phyloP scores from a whole-genome alignment of 2,888 invertebrate genomes.

The Epiperipatus broadwayi region DNA sequence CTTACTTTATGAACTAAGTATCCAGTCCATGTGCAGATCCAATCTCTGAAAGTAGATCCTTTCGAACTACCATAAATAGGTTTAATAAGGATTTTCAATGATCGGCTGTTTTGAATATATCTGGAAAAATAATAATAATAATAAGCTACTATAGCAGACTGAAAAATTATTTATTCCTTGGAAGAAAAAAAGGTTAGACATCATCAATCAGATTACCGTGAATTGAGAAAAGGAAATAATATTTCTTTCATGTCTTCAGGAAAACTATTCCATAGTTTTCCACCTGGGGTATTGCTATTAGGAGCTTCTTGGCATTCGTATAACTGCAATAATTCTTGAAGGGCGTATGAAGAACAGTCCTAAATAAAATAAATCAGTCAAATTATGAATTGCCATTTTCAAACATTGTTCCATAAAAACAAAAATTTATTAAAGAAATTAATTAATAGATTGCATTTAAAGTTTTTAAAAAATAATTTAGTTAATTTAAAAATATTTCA shows the following conservation, averaged over 20 bases:
- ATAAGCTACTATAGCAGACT: too few species aligned
- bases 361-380: constrained; percentile 18
- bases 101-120: too few species aligned
- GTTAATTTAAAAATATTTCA: too few species aligned
- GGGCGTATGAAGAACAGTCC: constrained; percentile 32
- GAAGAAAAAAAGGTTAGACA: too few species aligned
- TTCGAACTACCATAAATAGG: constrained; percentile 27
- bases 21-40: constrained; percentile 28
- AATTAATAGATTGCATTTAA: too few species aligned
- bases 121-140: too few species aligned
- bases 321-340: constrained; percentile 31
- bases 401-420: neutral
- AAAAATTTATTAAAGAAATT: constrained; percentile 1
- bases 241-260: constrained; percentile 28
- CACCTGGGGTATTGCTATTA: constrained; percentile 17
- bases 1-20: constrained; percentile 23
- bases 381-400: too few species aligned
- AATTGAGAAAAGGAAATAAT: constrained; percentile 25
- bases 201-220: too few species aligned
- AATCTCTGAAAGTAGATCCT: constrained; percentile 25
- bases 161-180: too few species aligned
- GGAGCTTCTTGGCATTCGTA: constrained; percentile 23
- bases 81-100: too few species aligned
- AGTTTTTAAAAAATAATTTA: too few species aligned
- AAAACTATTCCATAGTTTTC: constrained; percentile 26